phyloP scores from a whole-genome alignment of 1,140 invertebrate species.

The Arctopsyche grandis region DNA sequence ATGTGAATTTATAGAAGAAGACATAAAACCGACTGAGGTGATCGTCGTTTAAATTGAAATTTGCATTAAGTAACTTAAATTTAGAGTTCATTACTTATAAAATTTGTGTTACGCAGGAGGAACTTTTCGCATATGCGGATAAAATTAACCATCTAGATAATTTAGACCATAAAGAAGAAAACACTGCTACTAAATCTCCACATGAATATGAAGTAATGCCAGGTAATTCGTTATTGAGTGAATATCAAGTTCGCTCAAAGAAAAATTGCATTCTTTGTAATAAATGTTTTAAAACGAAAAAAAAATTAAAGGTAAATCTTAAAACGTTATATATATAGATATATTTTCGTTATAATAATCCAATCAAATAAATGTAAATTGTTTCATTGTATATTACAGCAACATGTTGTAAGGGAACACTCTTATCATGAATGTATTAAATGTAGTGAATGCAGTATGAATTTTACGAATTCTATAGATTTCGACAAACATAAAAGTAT shows the following conservation, averaged over 20 bases:
- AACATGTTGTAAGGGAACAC: constrained; percentile 24
- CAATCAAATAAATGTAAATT: background rate
- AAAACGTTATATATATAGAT: background rate
- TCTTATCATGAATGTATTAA: constrained; percentile 25
- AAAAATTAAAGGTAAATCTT: constrained; percentile 31
- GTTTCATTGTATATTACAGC: constrained; percentile 23
- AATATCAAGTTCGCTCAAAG: background rate
- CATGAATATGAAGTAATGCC: background rate
- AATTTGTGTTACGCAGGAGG: constrained; percentile 7
- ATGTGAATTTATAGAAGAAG: constrained; percentile 2
- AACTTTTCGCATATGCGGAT: background rate
- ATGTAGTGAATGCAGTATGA: constrained; percentile 8
- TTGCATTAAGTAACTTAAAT: background rate
- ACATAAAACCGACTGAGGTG: constrained; percentile 27
- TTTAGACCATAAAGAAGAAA: background rate
- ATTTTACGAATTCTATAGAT: constrained; percentile 8
- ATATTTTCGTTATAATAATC: background rate
- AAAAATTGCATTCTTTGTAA: constrained; percentile 33
- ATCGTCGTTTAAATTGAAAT: no score
- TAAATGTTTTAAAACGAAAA: constrained; percentile 30
- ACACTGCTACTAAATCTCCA: background rate
- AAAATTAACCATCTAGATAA: background rate
- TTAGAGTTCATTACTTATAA: background rate
- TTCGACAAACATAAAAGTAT: background rate
- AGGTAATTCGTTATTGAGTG: background rate